Base-by-base conservation (phyloP, 2,113 vertebrate genomes). In the Oenanthe oenanthe region DNA sequence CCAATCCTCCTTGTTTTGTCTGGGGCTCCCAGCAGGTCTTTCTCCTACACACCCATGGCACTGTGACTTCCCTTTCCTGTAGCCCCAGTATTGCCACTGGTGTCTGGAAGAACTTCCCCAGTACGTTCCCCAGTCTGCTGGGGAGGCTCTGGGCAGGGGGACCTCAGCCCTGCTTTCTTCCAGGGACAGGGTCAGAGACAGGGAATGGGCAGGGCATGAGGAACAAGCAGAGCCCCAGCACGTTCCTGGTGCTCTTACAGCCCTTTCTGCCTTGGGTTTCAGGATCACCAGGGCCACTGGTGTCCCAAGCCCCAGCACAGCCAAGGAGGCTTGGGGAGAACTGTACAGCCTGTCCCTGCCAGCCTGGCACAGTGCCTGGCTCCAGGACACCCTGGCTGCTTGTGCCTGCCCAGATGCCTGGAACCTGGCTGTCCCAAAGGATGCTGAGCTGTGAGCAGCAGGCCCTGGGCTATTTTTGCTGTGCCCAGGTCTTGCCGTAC, bases 401-500 rank as follows among this genome's bases (percentile, higher is more conserved):
- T 61, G 28, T 92, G 65, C 36, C 48, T 51, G n/a, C 57, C 47
- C 76, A 22, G 14, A 31, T 72, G 73, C 72, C 79, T 63, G 48
- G 66, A 51, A 63, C 25, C 25, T 43, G 70, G 77, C 94, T 67
- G 54, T 53, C 73, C 54, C 26, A 3, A n/a, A 88, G 60, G 82
- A 89, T 75, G 54, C 81, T 60, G 76, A 87, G 42, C 89, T 82
- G 68, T 84, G 86, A 94, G 89, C 88, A 67, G 67, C 0, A 4
- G 86, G 71, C 24, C 31, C 85, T 2, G 4, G 43, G 71, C 48
- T 93, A 90, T 96, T 97, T 95, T 90, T 94, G 58, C 63, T 73
- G 34, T 10, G 19, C 67, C 65, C 47, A 32, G 78, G 47, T 60
- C 29, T 84, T 94, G 76, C 31, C 47, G 10, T 0, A 1, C 8